Evolutionary conservation across 2,113 vertebrate genomes (phyloP).

Genomic region (Atractosteus spatula): DNA sequence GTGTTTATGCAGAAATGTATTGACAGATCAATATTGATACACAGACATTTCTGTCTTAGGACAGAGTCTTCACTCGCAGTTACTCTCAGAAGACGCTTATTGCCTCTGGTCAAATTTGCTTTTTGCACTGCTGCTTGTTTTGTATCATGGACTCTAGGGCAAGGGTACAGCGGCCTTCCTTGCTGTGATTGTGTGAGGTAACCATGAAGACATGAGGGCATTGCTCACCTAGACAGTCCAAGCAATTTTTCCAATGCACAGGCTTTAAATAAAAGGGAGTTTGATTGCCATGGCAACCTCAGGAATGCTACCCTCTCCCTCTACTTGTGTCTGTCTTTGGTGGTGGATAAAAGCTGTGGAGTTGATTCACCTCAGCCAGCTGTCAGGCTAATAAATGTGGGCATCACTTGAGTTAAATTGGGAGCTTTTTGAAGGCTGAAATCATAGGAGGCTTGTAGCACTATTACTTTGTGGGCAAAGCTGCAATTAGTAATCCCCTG

Average conservation of each 20-base stretch:
- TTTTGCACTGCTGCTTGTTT: no score
- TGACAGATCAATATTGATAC: no score
- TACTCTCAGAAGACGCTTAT: no score
- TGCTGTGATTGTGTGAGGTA: neutral
- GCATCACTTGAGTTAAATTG: constrained; percentile 8
- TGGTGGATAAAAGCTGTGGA: constrained; percentile 30
- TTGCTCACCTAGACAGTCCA: constrained; percentile 31
- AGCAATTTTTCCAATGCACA: constrained; percentile 38
- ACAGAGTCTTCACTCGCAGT: no score
- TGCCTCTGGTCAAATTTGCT: no score
- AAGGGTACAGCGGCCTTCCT: no score
- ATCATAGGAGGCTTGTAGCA: neutral
- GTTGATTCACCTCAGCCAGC: constrained; percentile 10
- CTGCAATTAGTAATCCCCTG: constrained; percentile 11
- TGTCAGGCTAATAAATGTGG: constrained; percentile 5
- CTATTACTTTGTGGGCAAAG: neutral
- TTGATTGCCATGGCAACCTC: constrained; percentile 51
- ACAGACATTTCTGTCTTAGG: no score
- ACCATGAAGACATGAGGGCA: neutral
- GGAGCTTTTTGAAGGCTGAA: constrained; percentile 13
- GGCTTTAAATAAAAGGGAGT: constrained; percentile 34
- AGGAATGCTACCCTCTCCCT: constrained; percentile 31
- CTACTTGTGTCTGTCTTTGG: constrained; percentile 35
- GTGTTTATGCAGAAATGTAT: no score
- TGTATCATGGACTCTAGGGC: no score